phyloP scores from a whole-genome alignment of 2,113 vertebrate genomes.

The Sinocyclocheilus maitianheensis region DNA sequence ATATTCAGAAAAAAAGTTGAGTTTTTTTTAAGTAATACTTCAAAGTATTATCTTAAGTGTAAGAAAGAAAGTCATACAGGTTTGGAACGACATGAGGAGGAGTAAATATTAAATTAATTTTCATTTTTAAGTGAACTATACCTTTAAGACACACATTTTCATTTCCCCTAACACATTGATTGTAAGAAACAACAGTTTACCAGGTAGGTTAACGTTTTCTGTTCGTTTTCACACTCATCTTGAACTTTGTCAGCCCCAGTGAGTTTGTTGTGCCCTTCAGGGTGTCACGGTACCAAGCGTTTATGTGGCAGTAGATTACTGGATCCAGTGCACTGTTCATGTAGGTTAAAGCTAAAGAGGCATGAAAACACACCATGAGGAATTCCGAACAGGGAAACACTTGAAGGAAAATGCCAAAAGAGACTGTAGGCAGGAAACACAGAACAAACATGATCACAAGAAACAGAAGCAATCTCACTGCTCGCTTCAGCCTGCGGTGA shows the following conservation, averaged over 20 bases:
- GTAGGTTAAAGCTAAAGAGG: conserved; percentile 73
- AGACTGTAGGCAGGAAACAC: conserved; percentile 73
- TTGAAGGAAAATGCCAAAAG: conserved; percentile 58
- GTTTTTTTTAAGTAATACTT: too few relatives aligned
- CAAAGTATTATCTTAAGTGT: too few relatives aligned
- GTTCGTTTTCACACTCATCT: conserved; percentile 22
- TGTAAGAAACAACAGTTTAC: not conserved
- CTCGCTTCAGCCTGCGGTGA: conserved; percentile 57
- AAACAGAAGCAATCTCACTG: conserved; percentile 65
- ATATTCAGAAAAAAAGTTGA: not conserved
- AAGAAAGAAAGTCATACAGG: too few relatives aligned
- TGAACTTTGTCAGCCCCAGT: conserved; percentile 18
- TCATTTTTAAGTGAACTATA: not conserved
- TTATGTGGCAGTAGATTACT: conserved; percentile 73
- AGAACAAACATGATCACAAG: conserved; percentile 59
- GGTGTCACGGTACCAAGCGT: conserved; percentile 68
- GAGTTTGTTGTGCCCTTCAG: conserved; percentile 58
- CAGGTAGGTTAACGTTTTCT: conserved; percentile 12
- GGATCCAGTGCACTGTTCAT: conserved; percentile 75
- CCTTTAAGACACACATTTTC: too few relatives aligned
- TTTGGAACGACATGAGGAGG: not conserved
- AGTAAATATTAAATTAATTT: not conserved
- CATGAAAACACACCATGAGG: conserved; percentile 55
- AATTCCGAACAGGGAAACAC: conserved; percentile 60
- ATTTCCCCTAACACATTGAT: too few relatives aligned